Percentiles rank a stretch among this genome's conserved stretches.
Evolutionary conservation across 2,797 vertebrate genomes (phyloP).

Genomic region (Peromyscus nudipes): DNA sequence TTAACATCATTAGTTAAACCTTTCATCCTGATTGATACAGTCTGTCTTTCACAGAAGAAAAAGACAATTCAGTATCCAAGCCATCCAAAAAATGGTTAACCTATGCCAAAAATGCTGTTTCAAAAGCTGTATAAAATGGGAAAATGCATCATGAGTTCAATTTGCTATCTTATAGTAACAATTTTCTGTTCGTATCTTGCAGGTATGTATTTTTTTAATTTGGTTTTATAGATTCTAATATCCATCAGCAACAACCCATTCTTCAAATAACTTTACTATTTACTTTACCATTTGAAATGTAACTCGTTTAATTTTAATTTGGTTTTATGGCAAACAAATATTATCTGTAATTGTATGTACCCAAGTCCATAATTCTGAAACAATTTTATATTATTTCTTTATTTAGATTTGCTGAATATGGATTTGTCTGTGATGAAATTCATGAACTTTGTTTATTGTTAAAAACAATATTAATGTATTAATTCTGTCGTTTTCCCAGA

Average conservation of each 20-base stretch:
- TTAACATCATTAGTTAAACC: not conserved
- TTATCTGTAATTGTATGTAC: not conserved
- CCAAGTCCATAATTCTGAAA: not conserved
- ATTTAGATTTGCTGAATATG: not conserved
- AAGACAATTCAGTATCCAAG: not conserved
- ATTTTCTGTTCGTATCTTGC: not conserved
- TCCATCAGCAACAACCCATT: not conserved
- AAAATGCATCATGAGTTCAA: not conserved
- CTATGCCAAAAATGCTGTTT: not conserved
- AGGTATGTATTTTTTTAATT: not conserved
- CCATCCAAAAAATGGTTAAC: not conserved
- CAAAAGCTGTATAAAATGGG: not conserved
- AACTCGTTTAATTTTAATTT: not conserved
- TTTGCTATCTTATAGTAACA: not conserved
- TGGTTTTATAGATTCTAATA: not conserved
- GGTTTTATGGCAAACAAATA: not conserved
- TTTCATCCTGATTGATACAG: not conserved
- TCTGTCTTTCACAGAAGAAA: not conserved
- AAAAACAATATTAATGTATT: not conserved
- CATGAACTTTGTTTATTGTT: not conserved
- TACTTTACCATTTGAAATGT: not conserved
- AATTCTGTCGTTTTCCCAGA: not conserved
- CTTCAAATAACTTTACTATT: not conserved
- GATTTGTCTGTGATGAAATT: not conserved
- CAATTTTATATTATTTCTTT: not conserved